Base-by-base conservation (phyloP, 2,888 invertebrate genomes). In the Dysmachus trigonus region DNA sequence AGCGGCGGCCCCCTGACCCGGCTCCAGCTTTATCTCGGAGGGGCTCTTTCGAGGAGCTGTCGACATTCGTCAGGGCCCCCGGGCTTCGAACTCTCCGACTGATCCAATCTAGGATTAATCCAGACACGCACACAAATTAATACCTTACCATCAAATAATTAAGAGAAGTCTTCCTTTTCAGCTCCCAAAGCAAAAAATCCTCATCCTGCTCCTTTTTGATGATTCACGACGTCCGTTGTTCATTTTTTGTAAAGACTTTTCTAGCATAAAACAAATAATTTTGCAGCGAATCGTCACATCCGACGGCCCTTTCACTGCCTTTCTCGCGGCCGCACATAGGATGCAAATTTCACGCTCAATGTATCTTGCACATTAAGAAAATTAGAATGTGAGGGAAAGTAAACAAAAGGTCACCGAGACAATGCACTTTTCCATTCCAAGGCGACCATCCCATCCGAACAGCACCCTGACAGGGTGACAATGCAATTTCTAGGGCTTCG, bases 361-460 rank as follows among this genome's bases (percentile, higher is more conserved):
- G 85, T 85, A 85, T 74, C 62, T 53, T 41, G 85, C 81, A 87
- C 87, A 87, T 87, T 87, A 87, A 85, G 81, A 87, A 87, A 87
- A 87, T 87, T 87, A 85, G 85, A 86, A 86, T 76, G 77, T 27
- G 15, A 74, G 51, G 53, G 62, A 27, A 62, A 41, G 33, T 35
- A 76, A 74, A 76, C 74, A 85, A 76, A 62, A 71, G 38, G 53
- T 62, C 62, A 62, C 13, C 41, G 38, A 85, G 38, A 35, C 73
- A 73, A 73, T 73, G 73, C 33, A 73, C 73, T 73, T 27, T 15
- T 72, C 4, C 15, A 53, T 5, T 5, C 10, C 31, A 73, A 33
- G 73, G 31, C 18, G 18, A 31, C 73, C 35, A n/a, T 31, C 33
- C 35, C 10, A 8, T n/a, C 73, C 27, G 5, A 8, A 8, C 10